Percentiles rank a stretch among this genome's conserved stretches.
phyloP scores from a whole-genome alignment of 2,888 invertebrate species.

The Auanema freiburgensis region DNA sequence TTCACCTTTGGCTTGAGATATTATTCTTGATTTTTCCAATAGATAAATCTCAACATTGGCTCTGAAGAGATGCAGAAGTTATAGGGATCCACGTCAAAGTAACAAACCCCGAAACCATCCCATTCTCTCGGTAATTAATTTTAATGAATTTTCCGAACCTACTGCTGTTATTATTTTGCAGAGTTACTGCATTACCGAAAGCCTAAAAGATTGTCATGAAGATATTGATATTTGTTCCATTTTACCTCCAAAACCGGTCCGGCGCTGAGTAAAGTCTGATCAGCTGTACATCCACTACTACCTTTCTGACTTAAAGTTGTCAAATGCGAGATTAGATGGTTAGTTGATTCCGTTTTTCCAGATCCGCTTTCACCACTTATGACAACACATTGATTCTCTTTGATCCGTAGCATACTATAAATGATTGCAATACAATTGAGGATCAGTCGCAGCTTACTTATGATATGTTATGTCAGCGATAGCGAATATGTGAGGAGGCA shows the following conservation, averaged over 20 bases:
- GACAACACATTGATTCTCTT: conserved; percentile 89
- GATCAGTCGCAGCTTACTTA: conserved; percentile 44
- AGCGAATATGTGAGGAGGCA: conserved; percentile 95
- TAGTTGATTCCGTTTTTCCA: conserved; percentile 91
- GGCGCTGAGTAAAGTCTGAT: conserved; percentile 91
- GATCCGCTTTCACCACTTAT: conserved; percentile 69
- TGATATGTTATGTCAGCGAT: conserved; percentile 69
- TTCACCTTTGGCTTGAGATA: conserved; percentile 88
- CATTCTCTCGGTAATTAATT: conserved; percentile 95
- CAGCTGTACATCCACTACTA: conserved; percentile 89
- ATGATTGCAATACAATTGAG: background rate
- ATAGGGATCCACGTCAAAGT: background rate
- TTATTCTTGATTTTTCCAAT: conserved; percentile 90
- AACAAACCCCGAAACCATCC: conserved; percentile 87
- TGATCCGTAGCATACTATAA: conserved; percentile 79
- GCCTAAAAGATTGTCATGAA: conserved; percentile 70
- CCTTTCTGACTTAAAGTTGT: conserved; percentile 88
- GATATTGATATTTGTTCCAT: background rate
- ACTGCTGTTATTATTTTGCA: conserved; percentile 95
- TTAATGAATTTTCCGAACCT: conserved; percentile 96
- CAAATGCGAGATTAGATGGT: conserved; percentile 88
- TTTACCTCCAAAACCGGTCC: conserved; percentile 85
- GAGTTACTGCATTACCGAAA: conserved; percentile 97
- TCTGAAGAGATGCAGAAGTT: conserved; percentile 65
- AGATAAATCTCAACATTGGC: conserved; percentile 95